Conservation (phyloP, 2,888 invertebrate species). For the Nomada ruficornis region DNA sequence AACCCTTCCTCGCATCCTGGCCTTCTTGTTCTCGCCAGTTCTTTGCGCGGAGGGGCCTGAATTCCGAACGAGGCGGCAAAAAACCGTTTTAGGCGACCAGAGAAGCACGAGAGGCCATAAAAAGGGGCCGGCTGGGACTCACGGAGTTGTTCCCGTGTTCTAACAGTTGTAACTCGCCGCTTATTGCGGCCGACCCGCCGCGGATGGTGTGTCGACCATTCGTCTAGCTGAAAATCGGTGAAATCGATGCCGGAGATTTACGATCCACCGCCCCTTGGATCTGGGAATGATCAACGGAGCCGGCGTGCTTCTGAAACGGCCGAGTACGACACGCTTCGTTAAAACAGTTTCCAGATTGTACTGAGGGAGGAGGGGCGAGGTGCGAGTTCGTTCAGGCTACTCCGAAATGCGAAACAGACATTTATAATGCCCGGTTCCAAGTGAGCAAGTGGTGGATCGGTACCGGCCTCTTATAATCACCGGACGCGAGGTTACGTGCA, state of each 20-base stretch:
- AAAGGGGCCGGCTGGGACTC: slow-evolving; percentile 48
- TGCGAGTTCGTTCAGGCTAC: slow-evolving; percentile 35
- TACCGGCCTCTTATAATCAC: slow-evolving; percentile 76
- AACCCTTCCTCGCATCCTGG: slow-evolving; percentile 1
- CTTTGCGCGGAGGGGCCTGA: slow-evolving; percentile 45
- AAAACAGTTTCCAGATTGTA: not conserved
- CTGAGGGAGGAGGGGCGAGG: slow-evolving; percentile 7
- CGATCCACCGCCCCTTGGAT: slow-evolving; percentile 44
- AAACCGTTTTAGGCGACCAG: slow-evolving; percentile 64
- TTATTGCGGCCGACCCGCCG: slow-evolving; percentile 64
- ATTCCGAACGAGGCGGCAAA: slow-evolving; percentile 71
- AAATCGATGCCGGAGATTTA: slow-evolving; percentile 72
- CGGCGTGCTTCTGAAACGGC: not conserved
- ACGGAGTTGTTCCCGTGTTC: slow-evolving; percentile 65
- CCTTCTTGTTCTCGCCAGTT: slow-evolving; percentile 33
- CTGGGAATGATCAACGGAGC: slow-evolving; percentile 55
- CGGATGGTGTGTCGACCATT: slow-evolving; percentile 62
- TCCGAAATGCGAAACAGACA: slow-evolving; percentile 6
- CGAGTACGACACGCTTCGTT: not conserved
- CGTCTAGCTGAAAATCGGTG: slow-evolving; percentile 70
- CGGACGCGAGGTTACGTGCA: slow-evolving; percentile 75
- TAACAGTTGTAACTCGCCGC: slow-evolving; percentile 73
- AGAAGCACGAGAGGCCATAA: slow-evolving; percentile 55
- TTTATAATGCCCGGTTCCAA: slow-evolving; percentile 72
- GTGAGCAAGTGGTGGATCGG: slow-evolving; percentile 68